Evolutionary conservation across 2,797 vertebrate genomes (phyloP).

Genomic region (Halcyon smyrnensis): DNA sequence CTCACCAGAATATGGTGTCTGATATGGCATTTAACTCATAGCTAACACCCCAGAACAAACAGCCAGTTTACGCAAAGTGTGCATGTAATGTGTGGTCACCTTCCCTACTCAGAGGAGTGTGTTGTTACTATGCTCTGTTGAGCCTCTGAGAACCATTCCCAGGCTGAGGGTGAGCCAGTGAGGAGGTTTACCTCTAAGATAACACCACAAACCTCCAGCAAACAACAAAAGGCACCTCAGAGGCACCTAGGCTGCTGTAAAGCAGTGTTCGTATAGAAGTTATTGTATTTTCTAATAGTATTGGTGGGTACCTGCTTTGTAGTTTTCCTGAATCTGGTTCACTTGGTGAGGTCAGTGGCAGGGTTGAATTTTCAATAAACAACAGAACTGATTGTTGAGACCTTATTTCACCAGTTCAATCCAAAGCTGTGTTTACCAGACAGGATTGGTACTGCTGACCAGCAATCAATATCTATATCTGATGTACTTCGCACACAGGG

Average conservation of each 20-base stretch:
- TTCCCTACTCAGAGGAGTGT: background rate
- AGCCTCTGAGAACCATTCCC: background rate
- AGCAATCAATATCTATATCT: accelerated
- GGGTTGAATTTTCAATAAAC: background rate
- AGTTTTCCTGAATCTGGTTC: background rate
- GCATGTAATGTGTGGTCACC: accelerated
- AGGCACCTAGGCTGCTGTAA: background rate
- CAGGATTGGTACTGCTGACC: background rate
- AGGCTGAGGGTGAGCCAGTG: background rate
- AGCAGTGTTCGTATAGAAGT: background rate
- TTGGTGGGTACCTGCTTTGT: background rate
- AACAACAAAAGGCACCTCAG: background rate
- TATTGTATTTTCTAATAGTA: accelerated
- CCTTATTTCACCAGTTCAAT: background rate
- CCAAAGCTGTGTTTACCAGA: background rate
- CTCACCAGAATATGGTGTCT: background rate
- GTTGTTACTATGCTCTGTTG: background rate
- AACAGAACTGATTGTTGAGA: background rate
- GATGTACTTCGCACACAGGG: background rate
- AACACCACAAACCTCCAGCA: background rate
- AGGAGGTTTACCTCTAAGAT: background rate
- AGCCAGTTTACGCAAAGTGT: background rate
- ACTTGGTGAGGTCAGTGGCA: background rate
- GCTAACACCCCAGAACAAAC: background rate
- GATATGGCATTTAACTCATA: background rate